Evolutionary conservation across 1,140 invertebrate genomes (phyloP), one percentile per base, ranked within the genome.

Genomic region (Aradophagus sp.): DNA sequence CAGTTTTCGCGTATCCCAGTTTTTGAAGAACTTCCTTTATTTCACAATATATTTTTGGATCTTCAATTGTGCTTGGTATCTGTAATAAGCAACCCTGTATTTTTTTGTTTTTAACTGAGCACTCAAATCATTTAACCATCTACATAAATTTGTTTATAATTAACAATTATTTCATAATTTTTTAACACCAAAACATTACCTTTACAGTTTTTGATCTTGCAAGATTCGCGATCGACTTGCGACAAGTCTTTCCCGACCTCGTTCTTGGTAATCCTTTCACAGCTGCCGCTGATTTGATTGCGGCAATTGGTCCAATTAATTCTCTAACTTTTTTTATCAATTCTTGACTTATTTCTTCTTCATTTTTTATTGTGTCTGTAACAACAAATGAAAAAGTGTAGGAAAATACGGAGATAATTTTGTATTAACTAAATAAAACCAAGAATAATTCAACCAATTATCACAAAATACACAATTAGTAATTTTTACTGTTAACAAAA

Each of bases 51-150:
- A 97, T 93, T 42, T 87, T 89, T 11, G 93, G 88, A 86, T 97
- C 95, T 85, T 97, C 95, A 44, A 97, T 95, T 0, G 95, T 96
- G 2, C 92, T 89, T 34, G 95, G 91, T 75, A 93, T 91, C 91
- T 93, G 79, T 42, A 76, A 77, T 31, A 2, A 31, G 3, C n/a
- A 31, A 31, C 20, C n/a, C n/a, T n/a, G n/a, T n/a, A n/a, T n/a
- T n/a, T n/a, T n/a, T n/a, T n/a, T n/a, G n/a, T n/a, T 23, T 23
- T 23, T 8, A 23, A 23, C 4, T 23, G 20, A 23, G 20, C 4
- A 23, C 4, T 23, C 20, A 23, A 23, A 23, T 8, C 4, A 8
- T 23, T 23, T 23, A 8, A 23, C 8, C 4, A 23, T 32, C 3
- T 13, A 3, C 13, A 14, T 2, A 32, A 32, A 32, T 6, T 32